phyloP scores from a whole-genome alignment of 2,797 vertebrate species.

The Myripristis jacobus region DNA sequence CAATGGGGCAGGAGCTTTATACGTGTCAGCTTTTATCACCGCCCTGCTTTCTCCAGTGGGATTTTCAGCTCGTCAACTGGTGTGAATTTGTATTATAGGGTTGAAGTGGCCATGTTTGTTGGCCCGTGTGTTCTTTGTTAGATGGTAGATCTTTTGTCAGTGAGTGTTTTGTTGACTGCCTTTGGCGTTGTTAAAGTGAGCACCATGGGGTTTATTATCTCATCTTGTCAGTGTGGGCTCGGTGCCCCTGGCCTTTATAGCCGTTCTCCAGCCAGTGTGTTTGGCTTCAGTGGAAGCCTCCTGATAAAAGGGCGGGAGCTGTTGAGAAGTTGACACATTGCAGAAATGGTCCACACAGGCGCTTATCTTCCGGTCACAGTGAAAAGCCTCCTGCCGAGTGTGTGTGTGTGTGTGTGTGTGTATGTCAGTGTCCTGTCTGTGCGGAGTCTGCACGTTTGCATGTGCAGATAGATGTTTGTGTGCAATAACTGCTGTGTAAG shows the following conservation, averaged over 20 bases:
- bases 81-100: constrained; percentile 30
- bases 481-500: constrained; percentile 30
- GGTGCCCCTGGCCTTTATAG: constrained; percentile 47
- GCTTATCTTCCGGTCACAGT: constrained; percentile 63
- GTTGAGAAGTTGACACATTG: constrained; percentile 57
- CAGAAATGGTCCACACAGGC: constrained; percentile 33
- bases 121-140: constrained; percentile 17
- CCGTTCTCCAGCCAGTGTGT: constrained; percentile 33
- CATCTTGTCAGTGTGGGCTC: constrained; percentile 50
- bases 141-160: constrained; percentile 19
- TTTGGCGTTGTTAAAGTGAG: constrained; percentile 59
- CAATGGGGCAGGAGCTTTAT: background rate
- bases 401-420: constrained; percentile 5
- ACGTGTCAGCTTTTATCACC: constrained; percentile 17
- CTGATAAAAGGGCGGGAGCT: constrained; percentile 41
- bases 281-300: constrained; percentile 44
- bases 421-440: constrained; percentile 6
- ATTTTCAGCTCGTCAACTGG: constrained; percentile 26
- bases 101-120: constrained; percentile 51
- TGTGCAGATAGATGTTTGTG: background rate
- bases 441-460: background rate
- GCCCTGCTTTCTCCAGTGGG: background rate
- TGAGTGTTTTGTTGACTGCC: constrained; percentile 45
- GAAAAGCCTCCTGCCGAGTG: constrained; percentile 40
- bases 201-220: constrained; percentile 70